These are phyloP conservation scores for Zosterops pallidus DNA, from an alignment of 2,113 vertebrate genomes.

Conservation along the genomic window DNA sequence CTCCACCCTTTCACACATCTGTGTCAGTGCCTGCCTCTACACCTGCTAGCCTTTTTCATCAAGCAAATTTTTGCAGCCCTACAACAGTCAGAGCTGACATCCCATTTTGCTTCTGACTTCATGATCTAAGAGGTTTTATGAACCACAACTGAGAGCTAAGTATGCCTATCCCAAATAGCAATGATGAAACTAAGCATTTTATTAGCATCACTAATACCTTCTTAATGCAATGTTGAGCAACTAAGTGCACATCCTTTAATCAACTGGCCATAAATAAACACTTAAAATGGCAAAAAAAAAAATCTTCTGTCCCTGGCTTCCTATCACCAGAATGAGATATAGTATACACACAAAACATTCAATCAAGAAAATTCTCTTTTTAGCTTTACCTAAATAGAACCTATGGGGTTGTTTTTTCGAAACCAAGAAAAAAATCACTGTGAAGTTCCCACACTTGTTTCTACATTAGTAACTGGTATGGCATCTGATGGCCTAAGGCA, in stretches of 20 bases:
- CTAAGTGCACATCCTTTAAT: constrained; percentile 42
- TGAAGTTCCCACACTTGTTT: not conserved
- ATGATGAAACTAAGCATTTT: constrained; percentile 1
- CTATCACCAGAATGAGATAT: not conserved
- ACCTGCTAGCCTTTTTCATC: not conserved
- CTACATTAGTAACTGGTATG: constrained; percentile 8
- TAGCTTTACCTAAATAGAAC: not conserved
- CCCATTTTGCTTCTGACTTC: not conserved
- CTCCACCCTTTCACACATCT: not conserved
- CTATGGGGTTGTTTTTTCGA: not conserved
- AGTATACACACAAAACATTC: not conserved
- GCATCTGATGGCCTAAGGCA: constrained; percentile 2
- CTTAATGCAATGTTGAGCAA: constrained; percentile 54
- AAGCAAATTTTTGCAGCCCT: not conserved
- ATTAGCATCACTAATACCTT: constrained; percentile 64
- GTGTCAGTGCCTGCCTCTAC: not conserved
- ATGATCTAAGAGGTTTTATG: not conserved
- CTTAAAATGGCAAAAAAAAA: not conserved
- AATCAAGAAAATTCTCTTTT: not conserved
- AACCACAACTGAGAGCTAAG: constrained; percentile 5
- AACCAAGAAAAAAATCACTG: not conserved
- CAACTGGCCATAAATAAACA: not conserved
- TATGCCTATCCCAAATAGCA: not conserved
- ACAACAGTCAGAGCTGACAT: not conserved
- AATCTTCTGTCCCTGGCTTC: not conserved